phyloP scores from a whole-genome alignment of 2,797 vertebrate species.

The Syncerus caffer region DNA sequence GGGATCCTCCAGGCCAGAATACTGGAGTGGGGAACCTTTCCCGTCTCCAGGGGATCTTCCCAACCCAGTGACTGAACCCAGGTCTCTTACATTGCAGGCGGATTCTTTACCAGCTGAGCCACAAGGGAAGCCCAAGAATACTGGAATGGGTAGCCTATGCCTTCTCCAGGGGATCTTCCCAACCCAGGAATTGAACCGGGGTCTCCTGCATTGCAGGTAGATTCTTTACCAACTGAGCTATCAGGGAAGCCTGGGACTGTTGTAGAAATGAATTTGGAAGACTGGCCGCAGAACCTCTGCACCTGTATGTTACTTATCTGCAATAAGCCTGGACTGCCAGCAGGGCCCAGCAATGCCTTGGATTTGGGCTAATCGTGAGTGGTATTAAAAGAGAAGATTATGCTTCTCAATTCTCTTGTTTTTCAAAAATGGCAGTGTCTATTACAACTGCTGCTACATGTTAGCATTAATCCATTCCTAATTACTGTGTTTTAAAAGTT shows the following conservation, averaged over 20 bases:
- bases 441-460: neutral
- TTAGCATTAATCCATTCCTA: neutral
- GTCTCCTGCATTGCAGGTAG: neutral
- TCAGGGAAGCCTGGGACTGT: neutral
- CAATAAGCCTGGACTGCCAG: constrained; percentile 47
- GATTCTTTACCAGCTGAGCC: neutral
- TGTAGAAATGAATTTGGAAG: neutral
- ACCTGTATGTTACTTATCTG: neutral
- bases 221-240: neutral
- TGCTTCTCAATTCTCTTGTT: neutral
- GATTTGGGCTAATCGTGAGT: neutral
- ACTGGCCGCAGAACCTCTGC: neutral
- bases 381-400: neutral
- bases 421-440: neutral
- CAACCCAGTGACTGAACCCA: neutral
- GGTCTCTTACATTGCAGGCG: neutral
- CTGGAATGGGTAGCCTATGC: neutral
- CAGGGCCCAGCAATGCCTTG: constrained; percentile 59
- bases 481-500: constrained; percentile 25
- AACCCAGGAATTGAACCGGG: neutral
- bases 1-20: neutral
- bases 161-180: neutral
- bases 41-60: neutral
- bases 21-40: neutral
- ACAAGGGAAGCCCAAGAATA: neutral